These are phyloP conservation scores for Synaphobranchus kaupii DNA, from an alignment of 2,797 vertebrate genomes.

Conservation along the genomic window DNA sequence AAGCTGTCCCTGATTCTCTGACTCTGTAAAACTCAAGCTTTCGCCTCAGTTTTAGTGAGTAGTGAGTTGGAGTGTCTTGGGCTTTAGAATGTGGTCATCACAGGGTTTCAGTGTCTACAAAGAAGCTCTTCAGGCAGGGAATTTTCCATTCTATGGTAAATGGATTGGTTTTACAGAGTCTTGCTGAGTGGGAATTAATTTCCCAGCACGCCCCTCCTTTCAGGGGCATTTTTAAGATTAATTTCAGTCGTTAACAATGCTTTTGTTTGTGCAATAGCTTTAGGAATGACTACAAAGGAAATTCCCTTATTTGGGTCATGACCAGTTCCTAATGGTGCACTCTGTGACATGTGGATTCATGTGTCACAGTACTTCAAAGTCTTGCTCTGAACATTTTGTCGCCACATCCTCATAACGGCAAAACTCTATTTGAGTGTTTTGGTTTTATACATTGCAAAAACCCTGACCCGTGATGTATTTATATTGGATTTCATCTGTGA, in stretches of 20 bases:
- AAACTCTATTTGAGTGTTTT: not conserved
- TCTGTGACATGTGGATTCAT: not conserved
- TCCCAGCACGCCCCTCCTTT: not conserved
- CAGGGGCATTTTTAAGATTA: not conserved
- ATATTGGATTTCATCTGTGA: not conserved
- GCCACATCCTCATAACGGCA: not conserved
- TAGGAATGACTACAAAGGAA: not conserved
- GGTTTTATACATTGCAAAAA: not conserved
- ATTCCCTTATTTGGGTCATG: slow-evolving; percentile 7
- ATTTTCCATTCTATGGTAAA: not conserved
- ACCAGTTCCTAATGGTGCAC: not conserved
- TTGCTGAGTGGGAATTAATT: not conserved
- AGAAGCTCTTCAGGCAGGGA: not conserved
- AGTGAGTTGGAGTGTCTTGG: not conserved
- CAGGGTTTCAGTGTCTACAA: not conserved
- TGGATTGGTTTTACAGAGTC: not conserved
- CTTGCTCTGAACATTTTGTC: not conserved
- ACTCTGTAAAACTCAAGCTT: not conserved
- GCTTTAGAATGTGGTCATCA: not conserved
- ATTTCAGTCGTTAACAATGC: not conserved
- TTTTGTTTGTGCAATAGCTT: not conserved
- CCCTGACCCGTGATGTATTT: not conserved
- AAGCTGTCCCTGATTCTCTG: not conserved
- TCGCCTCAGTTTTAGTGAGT: not conserved
- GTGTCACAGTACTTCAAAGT: not conserved